These are phyloP conservation scores for Sinocyclocheilus rhinocerous DNA, from an alignment of 2,113 vertebrate species.

Conservation along the genomic window DNA sequence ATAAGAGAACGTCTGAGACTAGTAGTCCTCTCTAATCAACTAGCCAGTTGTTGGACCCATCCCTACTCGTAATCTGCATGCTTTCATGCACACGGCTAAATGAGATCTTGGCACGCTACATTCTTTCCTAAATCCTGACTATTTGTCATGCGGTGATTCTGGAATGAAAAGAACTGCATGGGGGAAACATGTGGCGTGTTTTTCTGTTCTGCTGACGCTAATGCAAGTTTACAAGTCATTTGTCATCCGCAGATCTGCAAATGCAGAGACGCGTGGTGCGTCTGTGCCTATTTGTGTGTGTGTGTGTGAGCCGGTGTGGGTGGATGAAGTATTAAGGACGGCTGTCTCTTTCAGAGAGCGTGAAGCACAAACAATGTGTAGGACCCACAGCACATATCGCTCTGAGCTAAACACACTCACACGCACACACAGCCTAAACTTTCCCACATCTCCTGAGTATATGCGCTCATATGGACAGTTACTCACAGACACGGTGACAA, in stretches of 20 bases:
- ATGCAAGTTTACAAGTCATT: conserved; percentile 73
- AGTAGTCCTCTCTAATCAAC: background rate
- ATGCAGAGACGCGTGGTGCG: conserved; percentile 24
- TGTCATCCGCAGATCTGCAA: conserved; percentile 62
- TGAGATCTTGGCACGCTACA: conserved; percentile 57
- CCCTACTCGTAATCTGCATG: background rate
- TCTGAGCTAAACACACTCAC: conserved; percentile 23
- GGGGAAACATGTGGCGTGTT: conserved; percentile 53
- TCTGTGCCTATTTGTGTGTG: conserved; percentile 37
- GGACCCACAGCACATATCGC: background rate
- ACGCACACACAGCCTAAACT: conserved; percentile 24
- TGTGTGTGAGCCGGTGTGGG: conserved; percentile 40
- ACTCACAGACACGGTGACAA: conserved; percentile 18
- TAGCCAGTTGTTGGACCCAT: background rate
- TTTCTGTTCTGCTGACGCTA: conserved; percentile 63
- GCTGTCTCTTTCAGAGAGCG: conserved; percentile 36
- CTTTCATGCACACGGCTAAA: conserved; percentile 46
- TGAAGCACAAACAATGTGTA: conserved; percentile 45
- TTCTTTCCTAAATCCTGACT: conserved; percentile 51
- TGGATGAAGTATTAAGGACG: conserved; percentile 49
- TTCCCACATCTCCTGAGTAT: conserved; percentile 1
- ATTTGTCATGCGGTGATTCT: conserved; percentile 63
- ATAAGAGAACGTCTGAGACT: background rate
- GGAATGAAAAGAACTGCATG: conserved; percentile 59
- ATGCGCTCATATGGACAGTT: conserved; percentile 4